Conservation (phyloP, 2,888 invertebrate species). For the Sussaba pulchella region DNA sequence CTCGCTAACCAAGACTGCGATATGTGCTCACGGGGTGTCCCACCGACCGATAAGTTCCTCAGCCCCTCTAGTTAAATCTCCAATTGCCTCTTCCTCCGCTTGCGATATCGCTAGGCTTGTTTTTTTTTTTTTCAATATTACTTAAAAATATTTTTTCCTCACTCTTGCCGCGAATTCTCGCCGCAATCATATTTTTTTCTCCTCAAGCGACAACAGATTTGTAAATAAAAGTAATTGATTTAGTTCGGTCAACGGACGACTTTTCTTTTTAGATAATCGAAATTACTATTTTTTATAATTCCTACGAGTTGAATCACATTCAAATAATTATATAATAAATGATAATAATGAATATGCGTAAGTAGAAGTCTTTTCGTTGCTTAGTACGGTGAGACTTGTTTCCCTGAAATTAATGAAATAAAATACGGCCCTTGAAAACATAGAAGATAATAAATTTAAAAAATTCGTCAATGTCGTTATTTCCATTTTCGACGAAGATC, state of each 20-base stretch:
- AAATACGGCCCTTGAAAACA: no score
- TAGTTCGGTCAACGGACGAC: background rate
- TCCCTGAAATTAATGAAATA: no score
- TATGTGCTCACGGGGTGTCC: conserved; percentile 41
- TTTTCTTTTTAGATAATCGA: no score
- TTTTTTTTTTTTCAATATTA: background rate
- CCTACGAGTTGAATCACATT: no score
- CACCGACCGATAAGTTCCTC: conserved; percentile 54
- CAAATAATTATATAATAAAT: no score
- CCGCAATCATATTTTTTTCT: background rate
- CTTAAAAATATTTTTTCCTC: background rate
- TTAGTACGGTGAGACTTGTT: no score
- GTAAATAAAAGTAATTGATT: background rate
- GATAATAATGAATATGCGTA: no score
- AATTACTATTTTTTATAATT: no score
- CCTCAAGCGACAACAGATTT: background rate
- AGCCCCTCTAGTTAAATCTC: conserved; percentile 41
- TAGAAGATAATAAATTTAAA: no score
- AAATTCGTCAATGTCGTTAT: no score
- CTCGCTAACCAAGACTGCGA: conserved; percentile 5
- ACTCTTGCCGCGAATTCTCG: background rate
- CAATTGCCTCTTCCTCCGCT: conserved; percentile 37
- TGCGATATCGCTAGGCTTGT: conserved; percentile 9
- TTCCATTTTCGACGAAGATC: background rate
- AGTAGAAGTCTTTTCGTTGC: no score